These are phyloP conservation scores for Ceryle rudis DNA, from an alignment of 2,797 vertebrate genomes.

Conservation along the genomic window DNA sequence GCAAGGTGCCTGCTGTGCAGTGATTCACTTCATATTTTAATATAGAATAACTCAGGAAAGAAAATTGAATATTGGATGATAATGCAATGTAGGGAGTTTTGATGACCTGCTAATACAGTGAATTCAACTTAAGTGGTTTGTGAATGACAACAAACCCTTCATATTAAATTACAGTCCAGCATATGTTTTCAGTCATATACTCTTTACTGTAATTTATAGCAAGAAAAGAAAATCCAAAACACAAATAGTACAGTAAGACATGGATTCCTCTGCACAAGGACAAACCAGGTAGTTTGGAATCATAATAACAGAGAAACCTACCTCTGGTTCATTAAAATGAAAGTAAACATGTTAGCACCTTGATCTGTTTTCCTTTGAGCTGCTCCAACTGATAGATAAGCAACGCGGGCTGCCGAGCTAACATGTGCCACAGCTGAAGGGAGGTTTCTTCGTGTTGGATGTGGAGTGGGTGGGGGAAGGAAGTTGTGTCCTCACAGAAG, in stretches of 20 bases:
- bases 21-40: constrained; percentile 20
- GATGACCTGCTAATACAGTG: constrained; percentile 30
- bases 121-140: constrained; percentile 19
- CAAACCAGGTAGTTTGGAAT: not conserved
- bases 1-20: not conserved
- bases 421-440: not conserved
- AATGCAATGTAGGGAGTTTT: constrained; percentile 34
- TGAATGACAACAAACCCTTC: constrained; percentile 7
- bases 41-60: constrained; percentile 4
- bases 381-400: not conserved
- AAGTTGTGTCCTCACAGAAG: not conserved
- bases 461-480: not conserved
- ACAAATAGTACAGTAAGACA: not conserved
- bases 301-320: not conserved
- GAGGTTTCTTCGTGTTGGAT: not conserved
- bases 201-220: not conserved
- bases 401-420: not conserved
- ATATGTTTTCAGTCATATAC: not conserved
- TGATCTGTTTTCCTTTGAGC: not conserved
- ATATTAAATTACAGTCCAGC: constrained; percentile 4
- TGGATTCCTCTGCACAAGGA: not conserved
- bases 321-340: not conserved
- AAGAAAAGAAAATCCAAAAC: not conserved
- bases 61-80: constrained; percentile 7
- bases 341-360: not conserved